Evolutionary conservation across 1,140 invertebrate species (phyloP), one percentile per base, ranked within the genome.

Genomic region (Drosophila pseudoobscura): DNA sequence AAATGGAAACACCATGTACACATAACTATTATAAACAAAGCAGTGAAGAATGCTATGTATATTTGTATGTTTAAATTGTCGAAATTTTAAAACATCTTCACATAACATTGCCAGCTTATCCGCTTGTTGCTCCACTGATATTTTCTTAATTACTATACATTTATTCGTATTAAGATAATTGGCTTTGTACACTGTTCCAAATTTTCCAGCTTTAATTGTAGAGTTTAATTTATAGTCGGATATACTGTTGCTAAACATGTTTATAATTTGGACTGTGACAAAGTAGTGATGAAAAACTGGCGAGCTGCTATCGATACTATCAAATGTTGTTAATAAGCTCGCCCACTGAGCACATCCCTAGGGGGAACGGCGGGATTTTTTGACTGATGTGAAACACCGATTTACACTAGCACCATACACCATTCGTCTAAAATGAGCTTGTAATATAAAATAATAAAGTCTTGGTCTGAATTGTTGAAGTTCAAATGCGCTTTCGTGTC

Each of bases 1-100:
- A 15, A 96, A 92, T 3, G 96, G 96, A 71, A 95, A 95, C 13
- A 97, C 93, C 3, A 96, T 93, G 92, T 95, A 97, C n/a, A 97
- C 92, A 89, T 96, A 94, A 57, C 93, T 93, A 8, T 94, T 94
- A 73, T 93, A 93, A 1, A 97, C 94, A 93, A 97, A 97, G 41
- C 95, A 94, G 52, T 94, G 94, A 59, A 95, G 92, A 78, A 95
- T 95, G 47, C 94, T 94, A 31, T 97, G 92, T 54, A 97, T 94
- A 91, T 97, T 96, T 26, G 93, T 93, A 91, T 97, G 96, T 56
- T 95, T 94, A n/a, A 97, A 92, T 82, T 97, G 95, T 59, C 94
- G 94, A 44, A 95, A 94, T 9, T 95, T 94, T 52, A 94, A 90
- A 43, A 97, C 94, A 91, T 97, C 96, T 93, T 96, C 94, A 91